Evolutionary conservation across 2,113 vertebrate species (phyloP).

Genomic region (Equus przewalskii): DNA sequence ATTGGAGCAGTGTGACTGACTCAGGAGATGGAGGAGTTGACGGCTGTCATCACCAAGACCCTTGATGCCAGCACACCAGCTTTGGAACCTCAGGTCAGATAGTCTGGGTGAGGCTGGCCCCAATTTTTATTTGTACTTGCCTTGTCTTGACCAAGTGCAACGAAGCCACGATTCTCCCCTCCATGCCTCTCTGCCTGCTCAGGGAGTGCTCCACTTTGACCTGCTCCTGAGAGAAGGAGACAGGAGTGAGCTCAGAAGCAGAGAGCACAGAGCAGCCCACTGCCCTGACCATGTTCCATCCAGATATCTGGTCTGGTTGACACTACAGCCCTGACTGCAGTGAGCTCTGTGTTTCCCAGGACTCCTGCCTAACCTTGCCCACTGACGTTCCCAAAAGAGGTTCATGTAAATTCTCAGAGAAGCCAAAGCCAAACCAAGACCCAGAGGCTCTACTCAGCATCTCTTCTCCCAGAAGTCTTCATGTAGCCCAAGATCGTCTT

Average conservation of each 20-base stretch:
- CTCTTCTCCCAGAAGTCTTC: neutral
- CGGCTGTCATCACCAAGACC: neutral
- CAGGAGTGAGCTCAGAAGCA: neutral
- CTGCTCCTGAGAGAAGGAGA: neutral
- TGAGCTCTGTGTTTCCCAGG: neutral
- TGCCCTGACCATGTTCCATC: neutral
- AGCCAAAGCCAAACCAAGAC: neutral
- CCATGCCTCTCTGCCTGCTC: neutral
- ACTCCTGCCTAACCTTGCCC: neutral
- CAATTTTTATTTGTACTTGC: neutral
- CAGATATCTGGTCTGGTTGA: neutral
- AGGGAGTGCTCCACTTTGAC: neutral
- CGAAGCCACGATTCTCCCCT: neutral
- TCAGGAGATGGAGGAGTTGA: neutral
- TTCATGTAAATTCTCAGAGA: neutral
- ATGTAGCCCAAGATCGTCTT: neutral
- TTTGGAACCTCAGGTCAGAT: neutral
- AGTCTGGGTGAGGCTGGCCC: neutral
- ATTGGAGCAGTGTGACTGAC: neutral
- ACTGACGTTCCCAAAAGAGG: neutral
- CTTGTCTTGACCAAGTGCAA: neutral
- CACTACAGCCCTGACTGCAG: neutral
- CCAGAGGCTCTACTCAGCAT: neutral
- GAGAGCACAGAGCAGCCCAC: neutral
- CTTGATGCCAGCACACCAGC: neutral